These are phyloP conservation scores for Dicyrtoma fusca DNA, from an alignment of 2,888 invertebrate species.

Conservation along the genomic window DNA sequence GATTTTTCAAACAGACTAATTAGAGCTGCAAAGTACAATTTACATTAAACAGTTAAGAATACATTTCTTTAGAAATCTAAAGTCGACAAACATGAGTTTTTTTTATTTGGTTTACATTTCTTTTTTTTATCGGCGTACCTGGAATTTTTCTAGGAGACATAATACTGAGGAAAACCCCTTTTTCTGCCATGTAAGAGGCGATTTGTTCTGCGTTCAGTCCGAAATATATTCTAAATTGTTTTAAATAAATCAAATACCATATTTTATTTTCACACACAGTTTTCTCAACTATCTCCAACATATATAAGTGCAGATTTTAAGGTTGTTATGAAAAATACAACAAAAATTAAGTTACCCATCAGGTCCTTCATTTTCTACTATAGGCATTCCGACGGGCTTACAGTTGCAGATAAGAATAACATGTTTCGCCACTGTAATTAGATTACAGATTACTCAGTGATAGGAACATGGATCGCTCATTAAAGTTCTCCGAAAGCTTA, in stretches of 20 bases:
- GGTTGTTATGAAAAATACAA: too few relatives aligned
- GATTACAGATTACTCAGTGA: too few relatives aligned
- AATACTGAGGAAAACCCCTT: slow-evolving; percentile 82
- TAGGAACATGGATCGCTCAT: too few relatives aligned
- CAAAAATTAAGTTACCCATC: slow-evolving; percentile 36
- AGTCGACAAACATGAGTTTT: too few relatives aligned
- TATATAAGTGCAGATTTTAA: too few relatives aligned
- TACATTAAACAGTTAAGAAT: not conserved
- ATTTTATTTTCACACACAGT: not conserved
- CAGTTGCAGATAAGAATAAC: slow-evolving; percentile 87
- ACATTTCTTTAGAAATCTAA: too few relatives aligned
- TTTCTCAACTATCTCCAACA: too few relatives aligned
- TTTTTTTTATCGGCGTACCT: slow-evolving; percentile 37
- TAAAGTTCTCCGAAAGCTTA: not conserved
- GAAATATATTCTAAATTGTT: slow-evolving; percentile 68
- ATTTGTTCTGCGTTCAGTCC: slow-evolving; percentile 84
- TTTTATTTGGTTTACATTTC: too few relatives aligned
- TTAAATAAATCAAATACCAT: too few relatives aligned
- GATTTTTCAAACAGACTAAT: slow-evolving; percentile 88
- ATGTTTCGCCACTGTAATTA: slow-evolving; percentile 65
- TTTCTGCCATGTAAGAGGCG: slow-evolving; percentile 76
- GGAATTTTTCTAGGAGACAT: slow-evolving; percentile 88
- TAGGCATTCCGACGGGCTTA: slow-evolving; percentile 85
- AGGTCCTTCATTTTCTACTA: slow-evolving; percentile 67
- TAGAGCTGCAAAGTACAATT: slow-evolving; percentile 62